Base-by-base conservation (phyloP, 2,888 invertebrate genomes). In the Limnephilus rhombicus region DNA sequence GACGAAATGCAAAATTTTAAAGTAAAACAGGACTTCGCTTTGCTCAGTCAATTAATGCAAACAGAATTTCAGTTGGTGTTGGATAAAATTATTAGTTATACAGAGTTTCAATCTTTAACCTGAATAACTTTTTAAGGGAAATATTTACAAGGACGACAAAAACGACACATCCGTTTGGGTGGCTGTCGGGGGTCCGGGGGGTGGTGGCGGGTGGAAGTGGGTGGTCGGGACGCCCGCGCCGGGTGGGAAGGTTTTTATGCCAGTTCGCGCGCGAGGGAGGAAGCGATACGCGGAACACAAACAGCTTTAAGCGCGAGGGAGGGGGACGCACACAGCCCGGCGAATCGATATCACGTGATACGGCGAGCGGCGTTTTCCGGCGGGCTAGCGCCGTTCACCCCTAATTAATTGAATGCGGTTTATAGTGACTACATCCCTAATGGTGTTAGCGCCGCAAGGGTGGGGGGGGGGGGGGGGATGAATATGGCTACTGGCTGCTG, bases 341-440 rank as follows among this genome's bases (percentile, higher is more conserved):
- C 85, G 90, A 90, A 90, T 90, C 90, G 90, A 90, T 90, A 85
- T 90, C 85, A 90, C 90, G 83, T 85, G 83, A 90, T 90, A 90
- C 53, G 68, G 53, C 85, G 90, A 80, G 90, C 90, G 80, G 45
- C 91, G 80, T 86, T 87, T 85, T 87, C 91, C 91, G 86, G 91
- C 80, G 80, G 86, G 29, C 90, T 49, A 89, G 45, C 83, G 86
- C 80, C 83, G 90, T 68, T 83, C 53, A 87, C 24, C 86, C 86
- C 86, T 91, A 86, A 91, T 91, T 85, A 91, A 91, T 91, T 91
- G 87, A 91, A 91, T 85, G 91, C 91, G 91, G 91, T 87, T 91
- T 91, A 91, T 90, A 90, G 85, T 90, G 90, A 85, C 81, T 90
- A 90, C 86, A 80, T 29, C 90, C 83, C 45, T 83, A 90, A 90